phyloP scores from a whole-genome alignment of 2,797 vertebrate genomes.

The Sarcoramphus papa region DNA sequence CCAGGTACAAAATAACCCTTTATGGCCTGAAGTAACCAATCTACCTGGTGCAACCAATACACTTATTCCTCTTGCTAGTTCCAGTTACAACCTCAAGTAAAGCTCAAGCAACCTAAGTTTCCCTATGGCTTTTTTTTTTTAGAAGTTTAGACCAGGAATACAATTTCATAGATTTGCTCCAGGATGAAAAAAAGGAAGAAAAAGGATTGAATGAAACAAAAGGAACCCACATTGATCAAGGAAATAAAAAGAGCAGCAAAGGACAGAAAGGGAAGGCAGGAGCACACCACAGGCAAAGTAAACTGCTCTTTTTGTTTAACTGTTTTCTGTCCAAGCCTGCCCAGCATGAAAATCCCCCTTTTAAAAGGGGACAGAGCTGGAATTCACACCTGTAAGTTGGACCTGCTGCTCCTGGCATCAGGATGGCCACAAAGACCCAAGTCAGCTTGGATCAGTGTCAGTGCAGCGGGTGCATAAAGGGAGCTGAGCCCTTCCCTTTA shows the following conservation, averaged over 20 bases:
- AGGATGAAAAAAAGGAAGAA: neutral
- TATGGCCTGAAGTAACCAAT: neutral
- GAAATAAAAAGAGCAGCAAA: neutral
- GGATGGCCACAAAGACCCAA: slow-evolving; percentile 17
- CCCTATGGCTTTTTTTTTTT: neutral
- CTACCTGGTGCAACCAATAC: neutral
- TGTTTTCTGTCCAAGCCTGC: neutral
- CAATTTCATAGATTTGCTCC: neutral
- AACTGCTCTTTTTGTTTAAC: slow-evolving; percentile 11
- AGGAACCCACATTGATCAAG: neutral
- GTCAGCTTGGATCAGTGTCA: slow-evolving; percentile 45
- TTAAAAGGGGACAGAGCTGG: neutral
- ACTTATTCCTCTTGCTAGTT: neutral
- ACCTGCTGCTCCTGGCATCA: neutral
- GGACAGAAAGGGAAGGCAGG: neutral
- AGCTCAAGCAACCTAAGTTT: neutral
- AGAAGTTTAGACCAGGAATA: neutral
- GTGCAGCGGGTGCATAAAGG: neutral
- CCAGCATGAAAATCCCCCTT: neutral
- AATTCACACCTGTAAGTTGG: slow-evolving; percentile 47
- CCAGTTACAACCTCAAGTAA: neutral
- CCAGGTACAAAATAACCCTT: neutral
- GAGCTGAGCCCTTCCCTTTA: slow-evolving; percentile 39
- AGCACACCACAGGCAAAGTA: neutral
- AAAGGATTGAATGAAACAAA: neutral